Conservation (phyloP, 2,888 invertebrate genomes). For the Bhutanitis thaidina region DNA sequence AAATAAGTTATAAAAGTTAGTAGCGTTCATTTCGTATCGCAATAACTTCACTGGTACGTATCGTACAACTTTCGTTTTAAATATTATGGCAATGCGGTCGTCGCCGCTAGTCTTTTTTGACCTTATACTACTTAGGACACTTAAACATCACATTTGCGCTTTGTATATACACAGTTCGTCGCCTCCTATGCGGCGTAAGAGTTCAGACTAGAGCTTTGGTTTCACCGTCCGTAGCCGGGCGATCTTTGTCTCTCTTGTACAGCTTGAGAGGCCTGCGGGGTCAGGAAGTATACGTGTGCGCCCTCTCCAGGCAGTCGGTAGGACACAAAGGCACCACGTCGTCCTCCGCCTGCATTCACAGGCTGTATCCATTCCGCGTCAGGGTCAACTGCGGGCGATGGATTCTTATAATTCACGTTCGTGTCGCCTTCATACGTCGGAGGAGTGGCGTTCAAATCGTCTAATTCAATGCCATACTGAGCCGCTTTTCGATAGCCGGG, state of each 20-base stretch:
- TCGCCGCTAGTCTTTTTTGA: conserved; percentile 63
- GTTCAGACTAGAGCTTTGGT: conserved; percentile 77
- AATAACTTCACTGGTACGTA: conserved; percentile 31
- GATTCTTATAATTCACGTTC: conserved; percentile 79
- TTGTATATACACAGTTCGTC: conserved; percentile 69
- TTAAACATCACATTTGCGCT: conserved; percentile 79
- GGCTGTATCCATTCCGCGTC: conserved; percentile 81
- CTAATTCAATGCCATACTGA: conserved; percentile 62
- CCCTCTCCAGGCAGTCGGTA: conserved; percentile 87
- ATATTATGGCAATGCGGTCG: conserved; percentile 75
- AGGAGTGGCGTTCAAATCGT: conserved; percentile 52
- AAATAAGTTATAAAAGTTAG: conserved; percentile 60
- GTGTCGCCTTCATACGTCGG: conserved; percentile 70
- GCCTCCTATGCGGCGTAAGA: conserved; percentile 44
- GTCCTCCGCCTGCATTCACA: conserved; percentile 59
- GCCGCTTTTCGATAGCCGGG: conserved; percentile 57
- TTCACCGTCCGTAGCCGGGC: conserved; percentile 70
- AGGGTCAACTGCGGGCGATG: conserved; percentile 76
- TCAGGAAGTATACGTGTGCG: conserved; percentile 88
- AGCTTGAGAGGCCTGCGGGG: conserved; percentile 79
- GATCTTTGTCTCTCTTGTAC: conserved; percentile 56
- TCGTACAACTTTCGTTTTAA: conserved; percentile 39
- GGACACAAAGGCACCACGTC: conserved; percentile 81
- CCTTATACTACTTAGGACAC: conserved; percentile 77
- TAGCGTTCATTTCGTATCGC: conserved; percentile 54